Percentiles rank a stretch among this genome's conserved stretches.
phyloP scores from a whole-genome alignment of 2,113 vertebrate species.

The Ascaphus truei region DNA sequence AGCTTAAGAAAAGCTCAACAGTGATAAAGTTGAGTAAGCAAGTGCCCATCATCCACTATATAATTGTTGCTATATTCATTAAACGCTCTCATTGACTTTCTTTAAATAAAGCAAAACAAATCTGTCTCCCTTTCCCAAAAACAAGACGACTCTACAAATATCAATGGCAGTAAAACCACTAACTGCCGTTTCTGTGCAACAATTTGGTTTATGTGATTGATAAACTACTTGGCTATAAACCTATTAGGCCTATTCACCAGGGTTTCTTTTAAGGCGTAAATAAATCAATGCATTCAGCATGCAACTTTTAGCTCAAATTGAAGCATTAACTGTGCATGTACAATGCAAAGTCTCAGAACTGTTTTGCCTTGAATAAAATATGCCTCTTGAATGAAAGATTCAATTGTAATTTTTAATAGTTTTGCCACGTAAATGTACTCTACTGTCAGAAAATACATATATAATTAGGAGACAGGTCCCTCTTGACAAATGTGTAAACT shows the following conservation, averaged over 20 bases:
- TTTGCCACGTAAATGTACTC: no score
- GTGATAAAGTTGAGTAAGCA: no score
- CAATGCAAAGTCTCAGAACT: not conserved
- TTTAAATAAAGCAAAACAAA: no score
- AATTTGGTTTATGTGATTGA: slow-evolving; percentile 25
- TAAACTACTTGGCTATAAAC: slow-evolving; percentile 15
- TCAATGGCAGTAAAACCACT: not conserved
- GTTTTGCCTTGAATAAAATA: not conserved
- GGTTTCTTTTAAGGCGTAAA: slow-evolving; percentile 25
- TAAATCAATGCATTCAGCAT: slow-evolving; percentile 26
- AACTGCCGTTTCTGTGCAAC: slow-evolving; percentile 7
- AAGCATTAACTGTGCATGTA: slow-evolving; percentile 31
- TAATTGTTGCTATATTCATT: no score
- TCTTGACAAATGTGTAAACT: not conserved
- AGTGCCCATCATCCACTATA: no score
- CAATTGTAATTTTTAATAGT: no score
- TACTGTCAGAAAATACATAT: not conserved
- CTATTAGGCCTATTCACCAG: slow-evolving; percentile 21
- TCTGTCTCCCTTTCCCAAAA: no score
- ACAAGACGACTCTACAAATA: not conserved
- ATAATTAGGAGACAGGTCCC: no score
- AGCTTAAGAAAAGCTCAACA: no score
- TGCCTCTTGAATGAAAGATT: no score
- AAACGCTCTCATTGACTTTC: no score
- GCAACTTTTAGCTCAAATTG: slow-evolving; percentile 23